Evolutionary conservation across 2,113 vertebrate genomes (phyloP), one percentile per base, ranked within the genome.

Genomic region (Blennius ocellaris): DNA sequence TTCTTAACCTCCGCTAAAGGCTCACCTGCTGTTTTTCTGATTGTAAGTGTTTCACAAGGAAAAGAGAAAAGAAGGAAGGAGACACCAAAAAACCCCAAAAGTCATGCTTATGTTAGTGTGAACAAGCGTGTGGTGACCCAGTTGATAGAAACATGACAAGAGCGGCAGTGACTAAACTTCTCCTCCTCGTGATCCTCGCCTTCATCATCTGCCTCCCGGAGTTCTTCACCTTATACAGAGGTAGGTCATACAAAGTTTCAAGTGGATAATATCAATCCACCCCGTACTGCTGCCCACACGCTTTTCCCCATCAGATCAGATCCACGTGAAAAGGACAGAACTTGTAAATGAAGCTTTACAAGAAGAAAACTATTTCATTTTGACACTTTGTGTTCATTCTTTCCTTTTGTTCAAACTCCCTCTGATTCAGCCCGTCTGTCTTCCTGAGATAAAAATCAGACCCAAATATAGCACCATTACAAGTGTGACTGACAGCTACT

Each of bases 191-290:
- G 85, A 86, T 96, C 82, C 86, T 93, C 1, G 49, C 85, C 44
- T 93, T 96, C 77, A 94, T 97, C 90, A 79, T 98, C 71, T 95
- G 94, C 81, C 94, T 98, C 63, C 95, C 96, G 47, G 96, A 98
- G 47, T 94, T 96, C 91, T 97, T 97, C 91, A 92, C 91, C 65
- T 80, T 92, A 70, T 41, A 91, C 37, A 87, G 90, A 95, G 94
- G 96, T 97, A 60, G 72, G 88, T 88, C 45, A 50, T 66, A 4
- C 6, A 9, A 17, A 12, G 11, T 14, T 52, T 44, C 10, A 10
- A 16, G 11, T 45, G 2, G 6, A 54, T 11, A 14, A 54, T 11
- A 14, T 17, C n/a, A n/a, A 14, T n/a, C 21, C 1, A 10, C 10
- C 43, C 3, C 12, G 7, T 43, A 0, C 47, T 6, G 11, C 3